Percentiles rank a stretch among this genome's conserved stretches.
Conservation (phyloP, 2,113 vertebrate species). For the Neolamprologus sp. region DNA sequence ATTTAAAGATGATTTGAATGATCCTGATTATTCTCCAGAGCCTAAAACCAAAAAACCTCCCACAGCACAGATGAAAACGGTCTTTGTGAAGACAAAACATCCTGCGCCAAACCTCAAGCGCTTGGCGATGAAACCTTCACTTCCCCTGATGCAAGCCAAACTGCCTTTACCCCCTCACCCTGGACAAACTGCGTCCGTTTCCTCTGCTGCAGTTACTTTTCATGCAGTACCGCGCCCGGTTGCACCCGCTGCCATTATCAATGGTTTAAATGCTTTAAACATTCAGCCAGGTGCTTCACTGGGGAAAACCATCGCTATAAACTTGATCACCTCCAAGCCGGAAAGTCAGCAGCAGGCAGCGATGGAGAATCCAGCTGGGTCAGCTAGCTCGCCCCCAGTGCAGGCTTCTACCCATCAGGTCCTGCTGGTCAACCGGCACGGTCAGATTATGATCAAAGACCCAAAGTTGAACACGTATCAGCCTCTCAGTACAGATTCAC, state of each 20-base stretch:
- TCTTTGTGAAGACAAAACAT: not conserved
- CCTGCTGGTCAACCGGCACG: conserved; percentile 80
- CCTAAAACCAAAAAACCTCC: not conserved
- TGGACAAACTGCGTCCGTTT: not conserved
- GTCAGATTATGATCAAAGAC: conserved; percentile 82
- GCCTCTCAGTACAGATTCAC: conserved; percentile 45
- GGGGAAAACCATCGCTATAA: conserved; percentile 49
- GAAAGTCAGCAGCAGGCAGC: not conserved
- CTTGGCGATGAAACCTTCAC: not conserved
- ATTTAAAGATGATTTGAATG: conserved; percentile 56
- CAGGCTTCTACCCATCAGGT: conserved; percentile 63
- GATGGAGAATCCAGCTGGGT: not conserved
- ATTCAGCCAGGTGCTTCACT: conserved; percentile 17
- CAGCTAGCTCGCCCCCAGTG: not conserved
- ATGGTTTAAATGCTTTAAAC: conserved; percentile 46
- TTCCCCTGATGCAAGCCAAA: not conserved
- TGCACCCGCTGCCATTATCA: conserved; percentile 51
- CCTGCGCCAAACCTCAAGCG: not conserved
- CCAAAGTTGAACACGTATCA: conserved; percentile 63
- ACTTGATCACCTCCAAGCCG: conserved; percentile 36
- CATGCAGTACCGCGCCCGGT: conserved; percentile 26
- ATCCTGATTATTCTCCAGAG: conserved; percentile 55
- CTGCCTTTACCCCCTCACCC: not conserved
- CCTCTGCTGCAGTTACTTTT: not conserved
- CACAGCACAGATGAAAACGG: not conserved